These are phyloP conservation scores for Graptemys geographica DNA, from an alignment of 2,797 vertebrate genomes.

Conservation along the genomic window DNA sequence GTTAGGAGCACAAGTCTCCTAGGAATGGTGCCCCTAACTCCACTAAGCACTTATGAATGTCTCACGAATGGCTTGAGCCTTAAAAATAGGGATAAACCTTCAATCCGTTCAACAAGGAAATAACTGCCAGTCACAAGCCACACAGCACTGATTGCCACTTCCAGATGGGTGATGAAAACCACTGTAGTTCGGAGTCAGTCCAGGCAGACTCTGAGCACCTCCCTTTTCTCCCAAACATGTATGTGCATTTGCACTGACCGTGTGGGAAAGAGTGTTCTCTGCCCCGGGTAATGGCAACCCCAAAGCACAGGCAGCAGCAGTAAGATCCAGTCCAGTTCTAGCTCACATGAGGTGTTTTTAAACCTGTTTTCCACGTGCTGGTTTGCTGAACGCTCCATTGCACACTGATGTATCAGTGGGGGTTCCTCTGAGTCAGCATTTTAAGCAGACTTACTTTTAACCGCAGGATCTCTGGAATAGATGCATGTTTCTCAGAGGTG, in stretches of 20 bases:
- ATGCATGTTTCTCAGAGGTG: constrained; percentile 73
- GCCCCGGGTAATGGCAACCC: not conserved
- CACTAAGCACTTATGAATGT: not conserved
- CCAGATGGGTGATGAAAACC: not conserved
- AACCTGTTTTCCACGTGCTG: not conserved
- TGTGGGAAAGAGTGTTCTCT: not conserved
- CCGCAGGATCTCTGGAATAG: constrained; percentile 78
- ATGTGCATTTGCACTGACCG: not conserved
- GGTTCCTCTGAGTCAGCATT: constrained; percentile 64
- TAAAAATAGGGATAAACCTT: not conserved
- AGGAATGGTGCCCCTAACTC: not conserved
- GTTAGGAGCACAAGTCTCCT: not conserved
- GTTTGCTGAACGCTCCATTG: constrained; percentile 44
- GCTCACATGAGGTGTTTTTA: constrained; percentile 35
- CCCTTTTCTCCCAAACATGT: not conserved
- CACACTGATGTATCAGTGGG: constrained; percentile 45
- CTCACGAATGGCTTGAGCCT: not conserved
- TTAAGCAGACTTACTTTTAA: constrained; percentile 80
- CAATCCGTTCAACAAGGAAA: not conserved
- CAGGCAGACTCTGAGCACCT: not conserved
- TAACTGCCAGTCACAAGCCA: not conserved
- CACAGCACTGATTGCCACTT: not conserved
- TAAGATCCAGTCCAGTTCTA: not conserved
- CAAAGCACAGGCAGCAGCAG: not conserved
- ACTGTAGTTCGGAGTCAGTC: not conserved